Conservation (phyloP, 2,797 vertebrate genomes). For the Oreochromis mossambicus region DNA sequence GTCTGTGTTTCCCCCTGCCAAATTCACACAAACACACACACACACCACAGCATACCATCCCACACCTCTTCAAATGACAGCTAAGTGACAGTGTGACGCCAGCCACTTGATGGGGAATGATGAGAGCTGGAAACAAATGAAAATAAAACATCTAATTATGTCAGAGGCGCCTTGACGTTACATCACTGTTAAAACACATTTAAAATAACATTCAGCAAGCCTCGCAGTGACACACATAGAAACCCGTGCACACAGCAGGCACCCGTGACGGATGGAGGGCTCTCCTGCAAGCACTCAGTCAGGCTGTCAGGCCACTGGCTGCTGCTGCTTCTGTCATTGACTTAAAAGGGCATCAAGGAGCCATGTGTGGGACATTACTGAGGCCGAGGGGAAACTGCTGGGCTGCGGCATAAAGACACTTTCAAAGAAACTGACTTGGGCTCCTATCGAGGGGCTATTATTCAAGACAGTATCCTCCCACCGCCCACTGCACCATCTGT, state of each 20-base stretch:
- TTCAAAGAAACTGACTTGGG: conserved; percentile 59
- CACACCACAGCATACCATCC: background rate
- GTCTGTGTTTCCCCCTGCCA: conserved; percentile 6
- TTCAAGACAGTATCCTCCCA: conserved; percentile 63
- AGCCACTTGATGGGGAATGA: conserved; percentile 64
- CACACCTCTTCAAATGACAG: conserved; percentile 59
- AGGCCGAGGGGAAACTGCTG: conserved; percentile 63
- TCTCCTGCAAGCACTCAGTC: conserved; percentile 73
- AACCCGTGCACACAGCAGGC: conserved; percentile 48
- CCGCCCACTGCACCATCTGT: conserved; percentile 57
- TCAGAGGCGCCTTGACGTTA: conserved; percentile 66
- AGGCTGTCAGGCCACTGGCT: conserved; percentile 72
- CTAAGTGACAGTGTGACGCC: conserved; percentile 57
- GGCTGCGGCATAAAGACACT: conserved; percentile 62
- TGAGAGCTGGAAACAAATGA: conserved; percentile 72
- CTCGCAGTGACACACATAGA: background rate
- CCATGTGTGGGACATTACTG: conserved; percentile 67
- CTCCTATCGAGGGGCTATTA: conserved; percentile 61
- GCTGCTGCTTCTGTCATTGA: conserved; percentile 71
- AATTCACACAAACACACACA: background rate
- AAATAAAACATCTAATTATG: conserved; percentile 77
- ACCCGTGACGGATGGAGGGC: conserved; percentile 70
- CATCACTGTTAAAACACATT: conserved; percentile 76
- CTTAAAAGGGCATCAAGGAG: conserved; percentile 74
- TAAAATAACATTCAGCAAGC: conserved; percentile 72